phyloP scores from a whole-genome alignment of 2,113 vertebrate genomes.

The Felis catus region F.catus_Fca126_mat1.0 CM031420.1:28260501-28261000 shows the following conservation, averaged over 20 bases:
- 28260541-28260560: neutral
- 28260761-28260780: neutral
- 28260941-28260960: constrained; percentile 83
- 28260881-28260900: constrained; percentile 83
- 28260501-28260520: neutral
- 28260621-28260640: neutral
- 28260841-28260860: constrained; percentile 60
- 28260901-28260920: constrained; percentile 82
- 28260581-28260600: neutral
- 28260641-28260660: neutral
- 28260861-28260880: constrained; percentile 80
- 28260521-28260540: neutral
- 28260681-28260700: constrained; percentile 12
- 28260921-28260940: constrained; percentile 83
- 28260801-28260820: constrained; percentile 17
- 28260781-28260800: neutral
- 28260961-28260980: constrained; percentile 82
- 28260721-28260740: neutral
- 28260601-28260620: neutral
- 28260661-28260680: constrained; percentile 31
- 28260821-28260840: constrained; percentile 45
- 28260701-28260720: neutral
- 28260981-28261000: constrained; percentile 76
- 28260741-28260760: neutral
- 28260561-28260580: neutral